Evolutionary conservation across 2,888 invertebrate genomes (phyloP).

Genomic region (Neria commutata): DNA sequence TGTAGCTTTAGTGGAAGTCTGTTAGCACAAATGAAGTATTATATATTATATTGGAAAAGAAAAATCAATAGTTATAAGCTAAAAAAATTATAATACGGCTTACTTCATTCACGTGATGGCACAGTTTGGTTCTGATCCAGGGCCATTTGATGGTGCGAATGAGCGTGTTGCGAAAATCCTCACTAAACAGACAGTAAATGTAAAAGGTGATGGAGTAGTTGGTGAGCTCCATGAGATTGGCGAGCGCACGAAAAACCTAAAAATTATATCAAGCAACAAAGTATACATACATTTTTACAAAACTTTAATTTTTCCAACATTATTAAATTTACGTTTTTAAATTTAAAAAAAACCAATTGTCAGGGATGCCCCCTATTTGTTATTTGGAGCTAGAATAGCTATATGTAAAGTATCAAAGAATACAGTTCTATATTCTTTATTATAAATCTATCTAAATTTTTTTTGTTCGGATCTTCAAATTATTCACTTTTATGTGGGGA

Average conservation of each 20-base stretch:
- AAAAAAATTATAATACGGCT: constrained; percentile 11
- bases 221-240: constrained; percentile 75
- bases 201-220: constrained; percentile 82
- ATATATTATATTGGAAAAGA: background rate
- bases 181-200: constrained; percentile 78
- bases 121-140: constrained; percentile 58
- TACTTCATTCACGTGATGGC: constrained; percentile 57
- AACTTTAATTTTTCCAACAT: too few species aligned
- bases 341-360: too few species aligned
- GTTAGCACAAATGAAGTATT: background rate
- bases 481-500: too few species aligned
- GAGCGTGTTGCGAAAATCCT: constrained; percentile 75
- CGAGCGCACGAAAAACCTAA: constrained; percentile 74
- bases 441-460: too few species aligned
- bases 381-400: too few species aligned
- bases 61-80: background rate
- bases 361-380: too few species aligned
- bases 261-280: too few species aligned
- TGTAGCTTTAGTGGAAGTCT: constrained; percentile 46
- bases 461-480: too few species aligned
- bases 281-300: too few species aligned
- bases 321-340: too few species aligned
- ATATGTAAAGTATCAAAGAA: too few species aligned
- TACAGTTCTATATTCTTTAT: too few species aligned
- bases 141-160: constrained; percentile 70